Conservation (phyloP, 2,113 vertebrate species). For the Tretioscincus oriximinensis region DNA sequence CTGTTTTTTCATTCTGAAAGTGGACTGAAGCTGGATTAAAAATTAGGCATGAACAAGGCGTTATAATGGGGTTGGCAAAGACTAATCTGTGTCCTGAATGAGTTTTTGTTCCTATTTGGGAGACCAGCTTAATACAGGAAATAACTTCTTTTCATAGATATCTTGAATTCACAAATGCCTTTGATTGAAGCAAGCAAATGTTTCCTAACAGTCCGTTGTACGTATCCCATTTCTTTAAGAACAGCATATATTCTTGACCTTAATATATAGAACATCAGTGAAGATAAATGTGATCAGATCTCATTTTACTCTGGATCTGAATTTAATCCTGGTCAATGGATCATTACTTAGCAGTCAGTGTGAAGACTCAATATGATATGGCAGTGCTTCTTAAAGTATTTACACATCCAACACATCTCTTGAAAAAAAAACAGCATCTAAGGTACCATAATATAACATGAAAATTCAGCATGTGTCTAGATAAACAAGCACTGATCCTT, state of each 20-base stretch:
- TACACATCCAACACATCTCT: too few species aligned
- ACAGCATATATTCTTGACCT: background rate
- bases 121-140: background rate
- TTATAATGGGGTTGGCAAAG: background rate
- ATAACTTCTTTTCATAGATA: background rate
- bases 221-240: background rate
- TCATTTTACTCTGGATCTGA: background rate
- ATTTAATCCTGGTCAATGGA: background rate
- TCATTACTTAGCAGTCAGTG: background rate
- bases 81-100: background rate
- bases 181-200: background rate
- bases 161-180: background rate
- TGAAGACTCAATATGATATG: too few species aligned
- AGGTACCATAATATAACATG: too few species aligned
- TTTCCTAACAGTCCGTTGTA: background rate
- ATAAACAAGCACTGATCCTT: too few species aligned
- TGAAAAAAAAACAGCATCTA: too few species aligned
- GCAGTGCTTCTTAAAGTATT: too few species aligned
- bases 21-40: too few species aligned
- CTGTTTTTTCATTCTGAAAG: too few species aligned
- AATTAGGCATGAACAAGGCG: too few species aligned
- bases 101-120: background rate
- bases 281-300: background rate
- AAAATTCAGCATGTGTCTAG: too few species aligned
- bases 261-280: background rate